phyloP scores from a whole-genome alignment of 2,888 invertebrate genomes.

The Parthenolecanium corni region DNA sequence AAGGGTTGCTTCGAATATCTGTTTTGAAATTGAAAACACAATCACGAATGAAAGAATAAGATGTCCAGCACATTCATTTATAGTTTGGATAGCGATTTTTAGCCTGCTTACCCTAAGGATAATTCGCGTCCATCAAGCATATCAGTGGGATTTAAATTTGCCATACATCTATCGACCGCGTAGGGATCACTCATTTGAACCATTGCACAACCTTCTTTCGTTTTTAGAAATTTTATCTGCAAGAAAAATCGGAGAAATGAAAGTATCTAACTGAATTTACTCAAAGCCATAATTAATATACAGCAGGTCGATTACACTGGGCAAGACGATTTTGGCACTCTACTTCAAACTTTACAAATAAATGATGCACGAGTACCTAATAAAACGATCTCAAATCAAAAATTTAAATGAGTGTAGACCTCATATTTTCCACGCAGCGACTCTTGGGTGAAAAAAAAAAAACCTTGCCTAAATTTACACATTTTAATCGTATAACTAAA shows the following conservation, averaged over 20 bases:
- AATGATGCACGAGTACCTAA: too few relatives aligned
- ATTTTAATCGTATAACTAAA: too few relatives aligned
- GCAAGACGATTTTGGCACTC: too few relatives aligned
- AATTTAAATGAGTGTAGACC: too few relatives aligned
- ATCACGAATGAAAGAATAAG: not conserved
- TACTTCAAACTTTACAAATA: too few relatives aligned
- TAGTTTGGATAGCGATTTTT: conserved; percentile 4
- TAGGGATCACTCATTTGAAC: conserved; percentile 95
- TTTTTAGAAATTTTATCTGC: conserved; percentile 90
- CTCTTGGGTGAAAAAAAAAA: too few relatives aligned
- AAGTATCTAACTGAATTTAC: too few relatives aligned
- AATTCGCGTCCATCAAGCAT: conserved; percentile 21
- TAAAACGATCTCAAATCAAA: too few relatives aligned
- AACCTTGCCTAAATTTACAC: too few relatives aligned
- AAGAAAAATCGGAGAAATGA: conserved; percentile 30
- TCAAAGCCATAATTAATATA: too few relatives aligned
- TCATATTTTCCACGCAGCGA: too few relatives aligned
- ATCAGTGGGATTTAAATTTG: conserved; percentile 60
- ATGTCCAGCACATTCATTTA: not conserved
- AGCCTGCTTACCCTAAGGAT: conserved; percentile 47
- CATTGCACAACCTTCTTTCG: conserved; percentile 98
- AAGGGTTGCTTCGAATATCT: conserved; percentile 88
- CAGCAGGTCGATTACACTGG: too few relatives aligned
- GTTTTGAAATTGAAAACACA: not conserved
- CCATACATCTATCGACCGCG: conserved; percentile 88